Evolutionary conservation across 2,888 invertebrate genomes (phyloP), one percentile per base, ranked within the genome.

Genomic region (Heliconius aoede): DNA sequence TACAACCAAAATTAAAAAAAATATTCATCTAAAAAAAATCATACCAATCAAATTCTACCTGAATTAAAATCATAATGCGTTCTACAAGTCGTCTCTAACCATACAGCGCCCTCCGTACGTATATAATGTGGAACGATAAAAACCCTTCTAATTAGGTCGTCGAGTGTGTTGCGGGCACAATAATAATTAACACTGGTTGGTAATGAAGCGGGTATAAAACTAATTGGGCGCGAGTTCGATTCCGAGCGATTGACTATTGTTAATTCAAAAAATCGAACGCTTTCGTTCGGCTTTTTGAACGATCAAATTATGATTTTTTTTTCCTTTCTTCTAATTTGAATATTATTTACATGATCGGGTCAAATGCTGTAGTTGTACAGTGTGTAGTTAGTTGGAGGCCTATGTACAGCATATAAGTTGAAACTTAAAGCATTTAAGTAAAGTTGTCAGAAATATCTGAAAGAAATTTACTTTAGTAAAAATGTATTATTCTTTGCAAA

Each of bases 181-280:
- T 92, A 93, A 93, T 93, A 93, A 93, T 93, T 93, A 94, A 93
- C 93, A 93, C 92, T 90, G 92, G 87, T 88, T 90, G 92, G 92
- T 93, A 94, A 94, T 94, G 92, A 93, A 93, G 91, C 93, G 88
- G 88, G 86, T 87, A 90, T 93, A 94, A 94, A 94, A 94, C 93
- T 94, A 94, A 94, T 94, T 94, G 93, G 93, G 85, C 88, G 82
- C 83, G 85, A 77, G 65, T 77, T 77, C 83, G 85, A 86, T 85
- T 85, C 81, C 83, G 82, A 85, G 85, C 86, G 84, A 86, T 87
- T 85, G 86, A 86, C 82, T 87, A 86, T 86, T 84, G 83, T 82
- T 82, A 78, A 74, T 78, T 76, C 77, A 77, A 80, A 78, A 79
- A 72, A 24, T 24, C 61, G 62, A 73, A 55, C 64, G 61, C 28